Evolutionary conservation across 2,797 vertebrate genomes (phyloP).

Genomic region (Aldrovandia affinis): DNA sequence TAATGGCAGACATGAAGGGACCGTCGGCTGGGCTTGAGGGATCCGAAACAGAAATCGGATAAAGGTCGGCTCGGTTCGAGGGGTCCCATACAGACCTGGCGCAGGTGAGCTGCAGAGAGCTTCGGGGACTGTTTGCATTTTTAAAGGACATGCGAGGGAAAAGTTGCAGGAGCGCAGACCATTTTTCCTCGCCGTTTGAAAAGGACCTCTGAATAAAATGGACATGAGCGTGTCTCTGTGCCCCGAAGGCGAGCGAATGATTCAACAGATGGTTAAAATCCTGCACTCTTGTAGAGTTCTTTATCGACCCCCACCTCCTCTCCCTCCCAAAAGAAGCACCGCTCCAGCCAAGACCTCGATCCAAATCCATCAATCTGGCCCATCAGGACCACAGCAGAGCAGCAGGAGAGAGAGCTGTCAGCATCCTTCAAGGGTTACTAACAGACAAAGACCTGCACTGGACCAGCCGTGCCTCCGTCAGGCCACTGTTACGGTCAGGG

Average conservation of each 20-base stretch:
- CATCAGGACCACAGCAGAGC: not conserved
- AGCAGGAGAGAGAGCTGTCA: not conserved
- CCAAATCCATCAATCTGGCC: not conserved
- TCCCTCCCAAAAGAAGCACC: not conserved
- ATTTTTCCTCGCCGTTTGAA: not conserved
- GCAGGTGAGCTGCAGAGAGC: not conserved
- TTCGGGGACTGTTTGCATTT: not conserved
- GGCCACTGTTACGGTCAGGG: not conserved
- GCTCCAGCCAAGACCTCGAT: not conserved
- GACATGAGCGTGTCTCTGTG: not conserved
- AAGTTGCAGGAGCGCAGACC: not conserved
- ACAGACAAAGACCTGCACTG: too few relatives aligned
- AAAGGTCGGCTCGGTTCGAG: too few relatives aligned
- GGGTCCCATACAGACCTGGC: too few relatives aligned
- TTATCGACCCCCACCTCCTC: not conserved
- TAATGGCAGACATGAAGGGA: not conserved
- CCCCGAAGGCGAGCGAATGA: not conserved
- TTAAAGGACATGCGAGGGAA: not conserved
- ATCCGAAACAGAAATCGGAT: not conserved
- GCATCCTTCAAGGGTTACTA: not conserved
- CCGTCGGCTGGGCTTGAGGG: not conserved
- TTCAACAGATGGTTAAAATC: not conserved
- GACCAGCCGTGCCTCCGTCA: too few relatives aligned
- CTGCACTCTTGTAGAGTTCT: not conserved
- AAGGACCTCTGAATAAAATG: not conserved